These are phyloP conservation scores for Notoglanidium macrostoma DNA, from an alignment of 2,797 vertebrate species.

Conservation along the genomic window DNA sequence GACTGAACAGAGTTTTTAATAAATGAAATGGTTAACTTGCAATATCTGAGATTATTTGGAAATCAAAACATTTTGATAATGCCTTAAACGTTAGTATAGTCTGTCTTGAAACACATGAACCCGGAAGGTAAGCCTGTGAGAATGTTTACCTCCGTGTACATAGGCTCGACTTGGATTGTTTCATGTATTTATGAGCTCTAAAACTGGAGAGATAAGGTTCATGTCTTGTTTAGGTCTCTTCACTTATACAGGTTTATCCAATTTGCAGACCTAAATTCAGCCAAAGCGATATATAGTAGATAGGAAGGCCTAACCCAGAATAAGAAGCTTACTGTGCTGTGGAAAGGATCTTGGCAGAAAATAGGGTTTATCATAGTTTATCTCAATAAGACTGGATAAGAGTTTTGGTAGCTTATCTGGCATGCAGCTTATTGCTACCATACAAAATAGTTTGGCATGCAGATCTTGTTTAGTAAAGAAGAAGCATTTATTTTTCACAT, in stretches of 20 bases:
- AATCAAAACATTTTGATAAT: neutral
- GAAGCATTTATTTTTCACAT: too few relatives aligned
- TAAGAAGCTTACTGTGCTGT: neutral
- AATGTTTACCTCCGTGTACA: neutral
- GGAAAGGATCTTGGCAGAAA: neutral
- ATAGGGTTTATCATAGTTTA: neutral
- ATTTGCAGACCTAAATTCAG: neutral
- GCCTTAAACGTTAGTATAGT: neutral
- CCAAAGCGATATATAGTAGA: neutral
- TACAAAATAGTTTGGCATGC: neutral
- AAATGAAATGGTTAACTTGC: neutral
- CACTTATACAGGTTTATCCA: neutral
- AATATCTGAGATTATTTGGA: neutral
- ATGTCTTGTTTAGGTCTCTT: neutral
- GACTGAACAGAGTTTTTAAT: neutral
- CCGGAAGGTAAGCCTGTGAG: neutral
- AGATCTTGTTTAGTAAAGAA: neutral
- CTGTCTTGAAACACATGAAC: neutral
- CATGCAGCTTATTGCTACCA: neutral
- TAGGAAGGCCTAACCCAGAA: neutral
- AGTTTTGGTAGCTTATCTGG: neutral
- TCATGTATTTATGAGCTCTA: neutral
- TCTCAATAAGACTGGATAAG: neutral
- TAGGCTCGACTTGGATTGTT: neutral
- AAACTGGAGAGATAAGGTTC: neutral